Conservation (phyloP, 2,797 vertebrate genomes). For the Acropternis orthonyx region DNA sequence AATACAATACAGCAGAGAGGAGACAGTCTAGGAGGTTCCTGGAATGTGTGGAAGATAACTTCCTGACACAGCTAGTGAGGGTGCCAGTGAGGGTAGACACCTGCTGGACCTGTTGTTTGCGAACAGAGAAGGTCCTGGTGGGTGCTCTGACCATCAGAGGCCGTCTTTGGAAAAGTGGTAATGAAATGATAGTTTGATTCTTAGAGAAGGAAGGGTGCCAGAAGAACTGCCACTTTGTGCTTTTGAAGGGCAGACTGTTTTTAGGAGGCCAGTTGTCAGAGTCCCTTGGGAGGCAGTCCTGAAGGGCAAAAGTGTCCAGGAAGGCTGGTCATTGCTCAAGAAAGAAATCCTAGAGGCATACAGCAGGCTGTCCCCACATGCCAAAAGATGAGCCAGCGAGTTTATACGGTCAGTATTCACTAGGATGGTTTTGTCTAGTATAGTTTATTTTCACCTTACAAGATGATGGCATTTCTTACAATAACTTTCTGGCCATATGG, state of each 20-base stretch:
- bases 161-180: neutral
- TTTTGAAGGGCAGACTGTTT: neutral
- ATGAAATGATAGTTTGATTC: rapidly evolving
- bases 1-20: neutral
- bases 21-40: neutral
- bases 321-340: neutral
- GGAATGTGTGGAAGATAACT: neutral
- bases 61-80: neutral
- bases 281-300: neutral
- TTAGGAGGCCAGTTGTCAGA: neutral
- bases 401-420: neutral
- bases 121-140: neutral
- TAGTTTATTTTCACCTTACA: neutral
- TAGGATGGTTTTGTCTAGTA: neutral
- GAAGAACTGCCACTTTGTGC: neutral
- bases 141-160: neutral
- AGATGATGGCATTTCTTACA: neutral
- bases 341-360: neutral
- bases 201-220: neutral
- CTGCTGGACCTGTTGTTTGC: neutral
- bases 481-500: neutral
- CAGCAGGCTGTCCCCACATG: neutral
- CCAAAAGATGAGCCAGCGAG: neutral
- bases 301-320: neutral
- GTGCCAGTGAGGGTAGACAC: neutral